These are phyloP conservation scores for Cottoperca gobio DNA, from an alignment of 2,797 vertebrate species.

Conservation along the genomic window DNA sequence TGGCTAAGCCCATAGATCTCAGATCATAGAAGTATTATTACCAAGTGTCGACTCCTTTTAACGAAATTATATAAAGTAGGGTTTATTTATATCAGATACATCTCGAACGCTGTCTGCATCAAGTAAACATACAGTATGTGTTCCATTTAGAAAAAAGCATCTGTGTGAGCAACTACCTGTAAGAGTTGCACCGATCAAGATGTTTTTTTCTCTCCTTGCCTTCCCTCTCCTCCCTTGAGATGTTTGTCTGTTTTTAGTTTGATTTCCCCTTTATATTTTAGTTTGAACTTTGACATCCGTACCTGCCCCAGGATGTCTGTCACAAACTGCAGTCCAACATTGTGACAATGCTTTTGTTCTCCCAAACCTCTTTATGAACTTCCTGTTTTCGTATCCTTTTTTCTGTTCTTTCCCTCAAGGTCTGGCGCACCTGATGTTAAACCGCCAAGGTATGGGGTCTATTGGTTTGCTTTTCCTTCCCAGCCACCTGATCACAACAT, in stretches of 20 bases:
- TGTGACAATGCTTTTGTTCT: conserved; percentile 90
- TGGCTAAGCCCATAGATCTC: conserved; percentile 4
- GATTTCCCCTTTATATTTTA: conserved; percentile 77
- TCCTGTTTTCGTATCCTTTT: conserved; percentile 93
- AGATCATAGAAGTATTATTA: conserved; percentile 19
- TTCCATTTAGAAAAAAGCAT: conserved; percentile 91
- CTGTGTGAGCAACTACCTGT: conserved; percentile 85
- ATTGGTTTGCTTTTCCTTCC: conserved; percentile 86
- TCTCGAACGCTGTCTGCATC: conserved; percentile 85
- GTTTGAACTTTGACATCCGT: conserved; percentile 89
- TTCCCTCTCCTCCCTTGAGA: conserved; percentile 81
- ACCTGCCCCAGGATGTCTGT: conserved; percentile 90
- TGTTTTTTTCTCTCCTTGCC: conserved; percentile 87
- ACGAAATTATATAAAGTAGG: conserved; percentile 14
- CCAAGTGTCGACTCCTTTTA: not conserved
- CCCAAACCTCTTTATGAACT: conserved; percentile 89
- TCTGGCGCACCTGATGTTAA: conserved; percentile 99
- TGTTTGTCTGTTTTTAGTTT: conserved; percentile 87
- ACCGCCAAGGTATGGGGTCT: conserved; percentile 97
- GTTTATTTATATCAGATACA: conserved; percentile 62
- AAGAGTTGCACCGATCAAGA: conserved; percentile 85
- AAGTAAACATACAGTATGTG: conserved; percentile 86
- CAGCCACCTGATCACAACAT: conserved; percentile 78
- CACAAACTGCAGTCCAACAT: conserved; percentile 92
- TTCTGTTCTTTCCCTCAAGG: conserved; percentile 95